Percentiles rank a stretch among this genome's conserved stretches.
Conservation (phyloP, 2,797 vertebrate genomes). For the Pseudochromis fuscus region DNA sequence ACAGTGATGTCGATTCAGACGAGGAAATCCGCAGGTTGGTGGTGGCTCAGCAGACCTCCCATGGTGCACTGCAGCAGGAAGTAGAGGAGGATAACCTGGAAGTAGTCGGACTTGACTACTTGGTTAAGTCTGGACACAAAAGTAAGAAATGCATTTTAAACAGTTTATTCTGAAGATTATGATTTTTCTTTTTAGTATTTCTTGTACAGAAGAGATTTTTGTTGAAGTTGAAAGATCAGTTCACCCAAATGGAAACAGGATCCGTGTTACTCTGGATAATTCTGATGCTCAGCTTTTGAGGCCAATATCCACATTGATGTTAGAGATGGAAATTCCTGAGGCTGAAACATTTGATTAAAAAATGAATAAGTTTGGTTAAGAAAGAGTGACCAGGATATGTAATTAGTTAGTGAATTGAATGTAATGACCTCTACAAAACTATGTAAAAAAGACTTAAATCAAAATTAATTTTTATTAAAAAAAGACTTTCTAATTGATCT, state of each 20-base stretch:
- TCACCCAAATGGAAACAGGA: neutral
- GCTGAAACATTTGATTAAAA: too few relatives aligned
- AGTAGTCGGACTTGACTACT: constrained; percentile 87
- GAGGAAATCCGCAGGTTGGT: constrained; percentile 85
- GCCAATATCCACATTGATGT: neutral
- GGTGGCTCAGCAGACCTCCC: constrained; percentile 31
- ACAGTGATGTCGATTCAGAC: constrained; percentile 86
- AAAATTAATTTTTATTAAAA: too few relatives aligned
- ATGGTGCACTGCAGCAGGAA: constrained; percentile 34
- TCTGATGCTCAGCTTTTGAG: neutral
- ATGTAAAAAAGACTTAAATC: too few relatives aligned
- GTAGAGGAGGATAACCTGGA: constrained; percentile 83
- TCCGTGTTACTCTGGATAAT: neutral
- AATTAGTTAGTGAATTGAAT: too few relatives aligned
- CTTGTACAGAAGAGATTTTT: neutral
- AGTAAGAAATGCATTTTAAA: constrained; percentile 22
- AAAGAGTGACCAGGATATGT: too few relatives aligned
- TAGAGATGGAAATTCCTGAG: too few relatives aligned
- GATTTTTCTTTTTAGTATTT: neutral
- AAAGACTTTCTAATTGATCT: too few relatives aligned
- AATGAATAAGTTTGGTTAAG: too few relatives aligned
- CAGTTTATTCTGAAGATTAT: rapidly evolving
- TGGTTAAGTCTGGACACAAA: constrained; percentile 70
- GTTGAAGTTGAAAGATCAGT: neutral
- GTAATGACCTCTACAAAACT: too few relatives aligned